Conservation (phyloP, 2,888 invertebrate genomes). For the Philhelius pedissequus region DNA sequence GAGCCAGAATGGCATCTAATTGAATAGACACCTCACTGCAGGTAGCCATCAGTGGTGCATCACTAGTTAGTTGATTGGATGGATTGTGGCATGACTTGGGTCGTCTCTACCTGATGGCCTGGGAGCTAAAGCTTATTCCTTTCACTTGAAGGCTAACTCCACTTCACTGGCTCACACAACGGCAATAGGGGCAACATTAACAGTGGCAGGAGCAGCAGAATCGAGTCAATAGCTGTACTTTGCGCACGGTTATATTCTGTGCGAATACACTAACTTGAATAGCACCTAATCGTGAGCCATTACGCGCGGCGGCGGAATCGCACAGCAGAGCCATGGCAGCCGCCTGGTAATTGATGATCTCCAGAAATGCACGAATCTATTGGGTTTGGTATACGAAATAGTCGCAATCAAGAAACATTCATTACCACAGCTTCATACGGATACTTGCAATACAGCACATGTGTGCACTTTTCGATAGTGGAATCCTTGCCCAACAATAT, state of each 20-base stretch:
- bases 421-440: conserved; percentile 13
- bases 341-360: conserved; percentile 54
- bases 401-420: conserved; percentile 50
- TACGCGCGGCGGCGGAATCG: conserved; percentile 31
- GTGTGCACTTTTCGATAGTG: background rate
- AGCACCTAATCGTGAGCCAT: conserved; percentile 59
- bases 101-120: background rate
- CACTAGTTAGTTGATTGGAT: conserved; percentile 40
- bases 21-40: conserved; percentile 63
- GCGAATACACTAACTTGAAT: conserved; percentile 48
- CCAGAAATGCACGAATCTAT: conserved; percentile 59
- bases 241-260: conserved; percentile 19
- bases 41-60: conserved; percentile 55
- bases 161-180: background rate
- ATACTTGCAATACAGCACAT: background rate
- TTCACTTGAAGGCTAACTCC: conserved; percentile 21
- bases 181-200: background rate
- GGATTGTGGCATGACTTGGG: conserved; percentile 21
- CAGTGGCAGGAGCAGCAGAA: conserved; percentile 11
- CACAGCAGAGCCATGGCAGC: background rate
- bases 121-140: conserved; percentile 36
- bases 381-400: conserved; percentile 25
- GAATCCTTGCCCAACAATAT: conserved; percentile 15
- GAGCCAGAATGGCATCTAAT: conserved; percentile 58
- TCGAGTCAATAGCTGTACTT: conserved; percentile 44